These are phyloP conservation scores for Azemiops feae DNA, from an alignment of 2,113 vertebrate genomes.

Conservation along the genomic window DNA sequence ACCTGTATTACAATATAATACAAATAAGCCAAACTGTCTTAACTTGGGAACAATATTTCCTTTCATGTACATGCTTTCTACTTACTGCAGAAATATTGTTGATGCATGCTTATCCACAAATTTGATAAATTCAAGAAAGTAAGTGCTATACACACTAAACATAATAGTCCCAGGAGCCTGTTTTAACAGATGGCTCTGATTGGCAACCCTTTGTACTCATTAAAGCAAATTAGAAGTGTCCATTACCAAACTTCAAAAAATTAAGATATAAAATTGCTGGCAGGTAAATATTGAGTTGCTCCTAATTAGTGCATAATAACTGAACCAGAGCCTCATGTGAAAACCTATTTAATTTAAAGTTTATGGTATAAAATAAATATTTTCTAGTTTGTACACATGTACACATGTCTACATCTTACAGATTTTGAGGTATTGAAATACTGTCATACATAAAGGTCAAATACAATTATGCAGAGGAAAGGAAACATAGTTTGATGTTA, in stretches of 20 bases:
- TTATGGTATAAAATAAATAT: background rate
- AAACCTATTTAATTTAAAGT: background rate
- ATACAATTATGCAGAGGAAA: background rate
- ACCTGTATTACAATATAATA: background rate
- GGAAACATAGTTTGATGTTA: background rate
- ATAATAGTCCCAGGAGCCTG: background rate
- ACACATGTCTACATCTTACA: background rate
- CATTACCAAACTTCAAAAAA: background rate
- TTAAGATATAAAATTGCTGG: background rate
- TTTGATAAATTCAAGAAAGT: background rate
- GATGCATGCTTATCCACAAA: background rate
- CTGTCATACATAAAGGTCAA: background rate
- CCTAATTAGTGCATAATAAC: background rate
- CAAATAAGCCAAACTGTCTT: background rate
- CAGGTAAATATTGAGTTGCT: background rate
- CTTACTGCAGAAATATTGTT: background rate
- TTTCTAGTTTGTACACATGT: background rate
- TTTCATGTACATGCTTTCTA: background rate
- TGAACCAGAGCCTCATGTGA: background rate
- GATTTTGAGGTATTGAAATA: background rate
- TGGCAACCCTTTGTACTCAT: background rate
- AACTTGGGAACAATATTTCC: background rate
- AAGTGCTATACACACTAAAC: background rate
- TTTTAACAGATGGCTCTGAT: background rate
- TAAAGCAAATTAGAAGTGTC: background rate